Conservation (phyloP, 2,113 vertebrate genomes). For the Pelobates fuscus region DNA sequence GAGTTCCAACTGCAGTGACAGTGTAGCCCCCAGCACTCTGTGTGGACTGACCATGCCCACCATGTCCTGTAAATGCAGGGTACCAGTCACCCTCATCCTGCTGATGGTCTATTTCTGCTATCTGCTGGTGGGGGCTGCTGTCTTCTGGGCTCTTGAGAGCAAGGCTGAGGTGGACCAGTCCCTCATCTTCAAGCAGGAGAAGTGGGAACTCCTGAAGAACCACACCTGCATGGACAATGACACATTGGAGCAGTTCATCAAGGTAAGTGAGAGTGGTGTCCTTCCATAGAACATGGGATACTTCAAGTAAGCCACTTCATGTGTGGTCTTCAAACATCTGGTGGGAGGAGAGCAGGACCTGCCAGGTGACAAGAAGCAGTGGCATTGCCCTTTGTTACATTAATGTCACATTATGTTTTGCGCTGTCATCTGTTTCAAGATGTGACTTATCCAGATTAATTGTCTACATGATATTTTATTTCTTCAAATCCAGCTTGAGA, state of each 20-base stretch:
- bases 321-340: too few species aligned
- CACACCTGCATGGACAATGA: conserved; percentile 71
- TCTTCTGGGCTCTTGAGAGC: conserved; percentile 82
- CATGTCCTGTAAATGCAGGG: conserved; percentile 5
- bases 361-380: too few species aligned
- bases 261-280: conserved; percentile 66
- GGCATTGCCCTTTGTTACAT: too few species aligned
- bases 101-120: conserved; percentile 72
- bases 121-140: conserved; percentile 74
- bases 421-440: too few species aligned
- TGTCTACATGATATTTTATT: too few species aligned
- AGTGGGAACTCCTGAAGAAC: conserved; percentile 63
- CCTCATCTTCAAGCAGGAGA: conserved; percentile 53
- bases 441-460: too few species aligned
- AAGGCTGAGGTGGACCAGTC: conserved; percentile 54
- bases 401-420: too few species aligned
- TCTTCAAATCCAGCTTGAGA: too few species aligned
- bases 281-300: too few species aligned
- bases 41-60: neutral
- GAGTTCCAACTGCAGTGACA: neutral
- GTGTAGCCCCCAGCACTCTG: neutral
- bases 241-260: conserved; percentile 66
- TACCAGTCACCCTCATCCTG: conserved; percentile 68
- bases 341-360: too few species aligned
- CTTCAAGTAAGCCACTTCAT: too few species aligned